Evolutionary conservation across 37 sponge, comb jelly and placozoan genomes (phyloP), one percentile per base, ranked within the genome.

Genomic region (Beroe forskalii): DNA sequence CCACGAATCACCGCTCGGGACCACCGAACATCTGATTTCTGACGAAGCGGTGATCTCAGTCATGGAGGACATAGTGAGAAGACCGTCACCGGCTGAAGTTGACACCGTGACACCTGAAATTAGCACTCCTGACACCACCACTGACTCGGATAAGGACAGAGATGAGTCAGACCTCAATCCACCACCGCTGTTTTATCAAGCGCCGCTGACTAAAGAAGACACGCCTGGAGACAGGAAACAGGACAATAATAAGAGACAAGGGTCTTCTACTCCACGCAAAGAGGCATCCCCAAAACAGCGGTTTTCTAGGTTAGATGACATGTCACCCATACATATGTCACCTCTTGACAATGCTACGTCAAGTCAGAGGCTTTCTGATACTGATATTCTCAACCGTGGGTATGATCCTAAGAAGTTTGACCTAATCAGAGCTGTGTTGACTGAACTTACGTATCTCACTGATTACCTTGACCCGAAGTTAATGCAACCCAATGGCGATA

Each of bases 181-280:
- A 19, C 86, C 86, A 4, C 86, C 86, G 27, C 30, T 80, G 27
- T 80, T 80, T 27, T 80, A 80, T 48, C 55, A 80, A 80, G 86
- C 86, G 2, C 28, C 48, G 3, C 55, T 37, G 6, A 12, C 44
- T 43, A 35, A 69, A 17, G 32, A 69, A 32, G 38, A 48, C 12
- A 12, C 12, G 55, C 12, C 12, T 48, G 55, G 6, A 12, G 55
- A 48, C 12, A 48, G 12, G 12, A 48, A 48, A 48, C 55, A 6
- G 55, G 55, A 48, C 55, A 48, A 6, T 17, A 48, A 48, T 48
- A 48, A 48, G 55, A 17, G 12, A 6, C 6, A 6, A 6, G 12
- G 12, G 55, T 48, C 55, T 17, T n/a, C n/a, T n/a, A n/a, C n/a
- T n/a, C 55, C 6, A 6, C 55, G 12, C 12, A 48, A 48, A 48